Base-by-base conservation (phyloP, 2,888 invertebrate species). In the Lasioglossum marginatum region DNA sequence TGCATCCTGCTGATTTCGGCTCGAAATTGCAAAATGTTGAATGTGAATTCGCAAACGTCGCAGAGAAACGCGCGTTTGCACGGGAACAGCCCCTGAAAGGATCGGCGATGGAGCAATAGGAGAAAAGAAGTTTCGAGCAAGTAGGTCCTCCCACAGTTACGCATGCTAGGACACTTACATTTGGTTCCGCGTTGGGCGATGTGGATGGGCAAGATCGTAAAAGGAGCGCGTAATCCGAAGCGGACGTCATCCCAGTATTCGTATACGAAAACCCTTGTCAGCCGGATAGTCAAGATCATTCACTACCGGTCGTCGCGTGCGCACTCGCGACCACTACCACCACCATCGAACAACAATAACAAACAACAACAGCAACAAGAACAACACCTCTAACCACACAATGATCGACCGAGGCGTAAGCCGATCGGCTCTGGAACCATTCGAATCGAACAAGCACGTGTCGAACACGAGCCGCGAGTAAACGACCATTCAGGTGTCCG, bases 161-260 rank as follows among this genome's bases (percentile, higher is more conserved):
- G 63, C 37, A 48, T 79, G 74, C 70, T 79, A 37, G 74, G 48
- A 74, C 68, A 92, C 92, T 92, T 92, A 91, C 93, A 93, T 92
- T 93, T 93, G 92, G 90, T 91, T 92, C 91, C 92, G 92, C 92
- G 92, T 90, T 90, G 89, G 91, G 76, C 89, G 90, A 91, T 89
- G 91, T 88, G 82, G 87, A 88, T 79, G 85, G 89, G 84, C 88
- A 88, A 90, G 92, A 91, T 92, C 91, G 91, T 89, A 91, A 91
- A 90, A 90, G 88, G 87, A 85, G 88, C 91, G 89, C 90, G 92
- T 92, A 88, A 93, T 93, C 92, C 92, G 87, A 91, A 91, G 88
- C 90, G 90, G 92, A 90, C 93, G 91, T 92, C 92, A 91, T 92
- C 89, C 88, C 89, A 90, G 88, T 91, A 91, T 92, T 87, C 90